A percentile compares a stretch with the other conserved stretches of the same genome.
Conservation (phyloP, 2,888 invertebrate species). For the Chalcosyrphus nemorum region DNA sequence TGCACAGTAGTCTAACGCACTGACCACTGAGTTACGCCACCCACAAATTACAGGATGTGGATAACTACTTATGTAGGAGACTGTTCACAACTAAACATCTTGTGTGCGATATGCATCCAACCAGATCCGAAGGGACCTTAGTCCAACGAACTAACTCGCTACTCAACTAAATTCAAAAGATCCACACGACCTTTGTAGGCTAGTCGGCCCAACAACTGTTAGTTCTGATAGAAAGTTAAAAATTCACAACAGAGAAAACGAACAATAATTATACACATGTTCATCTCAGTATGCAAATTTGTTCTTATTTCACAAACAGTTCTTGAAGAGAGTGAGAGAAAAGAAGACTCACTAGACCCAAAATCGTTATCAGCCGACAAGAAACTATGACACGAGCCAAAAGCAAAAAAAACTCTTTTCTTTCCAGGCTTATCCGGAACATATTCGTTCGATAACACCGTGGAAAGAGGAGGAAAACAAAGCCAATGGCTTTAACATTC, state of each 20-base stretch:
- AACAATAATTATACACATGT: background rate
- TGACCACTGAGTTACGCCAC: too few relatives aligned
- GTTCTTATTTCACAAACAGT: background rate
- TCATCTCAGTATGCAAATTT: background rate
- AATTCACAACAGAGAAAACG: background rate
- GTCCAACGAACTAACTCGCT: too few relatives aligned
- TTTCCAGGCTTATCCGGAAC: conserved; percentile 2
- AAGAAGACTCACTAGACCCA: background rate
- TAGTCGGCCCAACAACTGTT: background rate
- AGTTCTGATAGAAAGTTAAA: background rate
- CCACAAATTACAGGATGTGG: too few relatives aligned
- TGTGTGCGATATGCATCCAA: too few relatives aligned
- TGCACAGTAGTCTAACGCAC: too few relatives aligned
- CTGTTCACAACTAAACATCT: too few relatives aligned
- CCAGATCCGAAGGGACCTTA: too few relatives aligned
- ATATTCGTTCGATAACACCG: background rate
- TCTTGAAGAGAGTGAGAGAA: too few relatives aligned
- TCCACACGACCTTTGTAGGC: too few relatives aligned
- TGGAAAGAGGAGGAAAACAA: background rate
- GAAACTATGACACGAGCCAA: background rate
- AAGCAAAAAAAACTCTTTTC: background rate
- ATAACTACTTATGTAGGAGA: too few relatives aligned
- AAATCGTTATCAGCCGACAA: background rate
- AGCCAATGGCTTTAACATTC: background rate
- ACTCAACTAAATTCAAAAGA: too few relatives aligned